Percentiles rank a stretch among this genome's conserved stretches.
phyloP scores from a whole-genome alignment of 2,888 invertebrate genomes.

The Cheilosia vulpina region DNA sequence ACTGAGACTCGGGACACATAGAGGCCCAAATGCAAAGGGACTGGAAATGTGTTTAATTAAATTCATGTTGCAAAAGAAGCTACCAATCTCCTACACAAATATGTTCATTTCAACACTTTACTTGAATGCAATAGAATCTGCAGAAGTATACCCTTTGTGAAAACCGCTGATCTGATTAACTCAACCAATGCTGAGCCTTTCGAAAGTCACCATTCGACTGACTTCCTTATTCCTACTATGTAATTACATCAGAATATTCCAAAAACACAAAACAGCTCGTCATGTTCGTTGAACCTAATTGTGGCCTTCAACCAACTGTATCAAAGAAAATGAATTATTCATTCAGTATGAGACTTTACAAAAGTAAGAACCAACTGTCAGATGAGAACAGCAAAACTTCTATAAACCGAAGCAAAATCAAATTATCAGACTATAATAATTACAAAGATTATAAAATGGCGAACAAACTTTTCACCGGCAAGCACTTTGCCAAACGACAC shows the following conservation, averaged over 20 bases:
- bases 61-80: too few species aligned
- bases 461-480: constrained; percentile 11
- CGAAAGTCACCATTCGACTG: neutral
- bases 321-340: constrained; percentile 27
- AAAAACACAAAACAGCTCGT: neutral
- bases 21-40: too few species aligned
- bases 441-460: constrained; percentile 35
- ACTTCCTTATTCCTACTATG: neutral
- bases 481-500: constrained; percentile 6
- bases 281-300: constrained; percentile 3
- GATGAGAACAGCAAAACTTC: constrained; percentile 26
- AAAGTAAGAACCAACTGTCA: constrained; percentile 2
- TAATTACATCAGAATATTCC: constrained; percentile 11
- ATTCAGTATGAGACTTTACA: constrained; percentile 14
- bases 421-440: constrained; percentile 56
- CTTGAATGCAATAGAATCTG: too few species aligned
- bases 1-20: too few species aligned
- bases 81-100: too few species aligned
- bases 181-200: neutral
- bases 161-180: too few species aligned
- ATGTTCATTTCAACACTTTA: too few species aligned
- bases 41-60: too few species aligned
- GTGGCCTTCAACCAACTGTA: constrained; percentile 3
- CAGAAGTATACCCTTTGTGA: too few species aligned
- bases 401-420: constrained; percentile 42